Evolutionary conservation across 2,797 vertebrate genomes (phyloP).

Genomic region (Pristis pectinata): DNA sequence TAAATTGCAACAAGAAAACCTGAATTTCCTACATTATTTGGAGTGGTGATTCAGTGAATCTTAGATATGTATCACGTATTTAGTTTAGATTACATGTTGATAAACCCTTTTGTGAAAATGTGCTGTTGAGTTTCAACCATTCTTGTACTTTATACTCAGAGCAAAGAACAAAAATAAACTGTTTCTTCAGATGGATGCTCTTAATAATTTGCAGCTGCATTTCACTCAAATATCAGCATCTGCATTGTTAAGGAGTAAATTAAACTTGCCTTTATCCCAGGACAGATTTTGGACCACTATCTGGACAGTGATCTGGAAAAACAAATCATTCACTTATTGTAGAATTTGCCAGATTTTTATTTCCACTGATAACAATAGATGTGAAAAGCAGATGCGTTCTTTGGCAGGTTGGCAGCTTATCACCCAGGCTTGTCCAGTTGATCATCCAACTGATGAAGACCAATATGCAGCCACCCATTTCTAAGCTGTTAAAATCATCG

Average conservation of each 20-base stretch:
- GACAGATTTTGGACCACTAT: not conserved
- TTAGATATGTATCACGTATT: constrained; percentile 29
- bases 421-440: not conserved
- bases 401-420: not conserved
- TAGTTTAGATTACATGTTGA: constrained; percentile 11
- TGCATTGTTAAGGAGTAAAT: not conserved
- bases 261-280: not conserved
- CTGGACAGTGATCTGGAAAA: not conserved
- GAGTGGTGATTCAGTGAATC: not conserved
- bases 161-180: not conserved
- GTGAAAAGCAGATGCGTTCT: not conserved
- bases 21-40: constrained; percentile 19
- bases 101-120: constrained; percentile 13
- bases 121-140: not conserved
- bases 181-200: not conserved
- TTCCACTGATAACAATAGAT: not conserved
- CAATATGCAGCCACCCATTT: not conserved
- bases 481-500: not conserved
- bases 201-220: not conserved
- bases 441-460: not conserved
- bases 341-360: not conserved
- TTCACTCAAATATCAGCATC: not conserved
- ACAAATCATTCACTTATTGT: not conserved
- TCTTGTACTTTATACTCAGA: not conserved
- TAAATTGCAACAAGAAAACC: constrained; percentile 11